Base-by-base conservation (phyloP, 2,888 invertebrate genomes). In the Sesia bembeciformis region DNA sequence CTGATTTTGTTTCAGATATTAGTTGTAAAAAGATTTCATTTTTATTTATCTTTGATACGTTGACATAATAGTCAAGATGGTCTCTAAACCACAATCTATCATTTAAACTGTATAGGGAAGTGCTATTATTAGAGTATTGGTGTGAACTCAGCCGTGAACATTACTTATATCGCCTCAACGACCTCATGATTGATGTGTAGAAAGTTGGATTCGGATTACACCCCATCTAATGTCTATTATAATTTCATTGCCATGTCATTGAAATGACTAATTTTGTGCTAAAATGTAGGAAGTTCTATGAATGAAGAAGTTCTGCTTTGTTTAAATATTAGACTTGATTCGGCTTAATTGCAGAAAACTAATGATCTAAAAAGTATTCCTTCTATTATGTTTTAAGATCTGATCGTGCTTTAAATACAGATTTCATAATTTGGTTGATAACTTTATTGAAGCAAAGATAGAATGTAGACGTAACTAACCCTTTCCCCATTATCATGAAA, bases 151-250 rank as follows among this genome's bases (percentile, higher is more conserved):
- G 70, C 71, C 77, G 70, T 76, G 74, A 76, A 81, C 78, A 70
- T 70, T 72, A 72, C 70, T 71, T 68, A 73, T 67, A 52, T 65
- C 61, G 65, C 57, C 67, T 65, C 62, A 60, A 56, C 65, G 67
- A 74, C 65, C 73, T 64, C 62, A 65, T 83, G 84, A 86, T 84
- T 76, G 81, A 86, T 84, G 78, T 64, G 66, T 84, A 82, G 86
- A 87, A 87, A 87, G 86, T 78, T 70, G 66, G 66, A 72, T 70
- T 70, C 67, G 67, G 68, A 75, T 75, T 76, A 63, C 59, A 64
- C 65, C 62, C 65, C 73, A 69, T 70, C 68, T 61, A 61, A 65
- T 60, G 56, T 57, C 64, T 61, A 58, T 64, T 65, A 66, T 60
- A 61, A 59, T 61, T 62, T 63, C 58, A 62, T 62, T 66, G 61